These are phyloP conservation scores for Elgonia sp. DNA, from an alignment of 2,888 invertebrate genomes.

Conservation along the genomic window DNA sequence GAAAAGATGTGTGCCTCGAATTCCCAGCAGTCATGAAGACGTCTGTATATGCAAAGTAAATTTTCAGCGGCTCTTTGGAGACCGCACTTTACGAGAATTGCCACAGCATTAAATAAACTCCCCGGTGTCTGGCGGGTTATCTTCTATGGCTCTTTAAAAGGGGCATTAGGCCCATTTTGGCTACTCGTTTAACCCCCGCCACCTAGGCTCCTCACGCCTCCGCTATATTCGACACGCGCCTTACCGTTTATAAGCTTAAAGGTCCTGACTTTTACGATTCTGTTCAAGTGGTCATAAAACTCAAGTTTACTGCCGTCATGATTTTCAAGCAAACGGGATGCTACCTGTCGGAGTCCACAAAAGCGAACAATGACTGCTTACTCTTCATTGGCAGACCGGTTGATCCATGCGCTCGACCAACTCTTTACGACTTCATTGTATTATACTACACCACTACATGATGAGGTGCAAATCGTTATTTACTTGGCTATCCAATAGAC, in stretches of 20 bases:
- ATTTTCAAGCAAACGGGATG: conserved; percentile 87
- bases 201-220: conserved; percentile 82
- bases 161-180: conserved; percentile 86
- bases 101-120: conserved; percentile 83
- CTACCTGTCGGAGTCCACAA: conserved; percentile 85
- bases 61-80: conserved; percentile 80
- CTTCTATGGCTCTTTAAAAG: conserved; percentile 83
- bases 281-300: conserved; percentile 89
- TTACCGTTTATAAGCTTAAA: conserved; percentile 86
- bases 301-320: conserved; percentile 88
- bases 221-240: conserved; percentile 86
- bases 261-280: conserved; percentile 89
- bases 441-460: conserved; percentile 58
- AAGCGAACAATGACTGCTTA: conserved; percentile 82
- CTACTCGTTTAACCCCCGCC: conserved; percentile 82
- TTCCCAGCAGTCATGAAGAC: conserved; percentile 80
- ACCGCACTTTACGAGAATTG: conserved; percentile 78
- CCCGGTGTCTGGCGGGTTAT: conserved; percentile 81
- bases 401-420: conserved; percentile 76
- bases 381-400: conserved; percentile 77
- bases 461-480: conserved; percentile 76
- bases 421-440: conserved; percentile 78
- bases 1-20: conserved; percentile 56
- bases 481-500: conserved; percentile 64
- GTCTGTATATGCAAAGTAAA: conserved; percentile 77